phyloP scores from a whole-genome alignment of 2,888 invertebrate genomes.

The Lypha dubia region DNA sequence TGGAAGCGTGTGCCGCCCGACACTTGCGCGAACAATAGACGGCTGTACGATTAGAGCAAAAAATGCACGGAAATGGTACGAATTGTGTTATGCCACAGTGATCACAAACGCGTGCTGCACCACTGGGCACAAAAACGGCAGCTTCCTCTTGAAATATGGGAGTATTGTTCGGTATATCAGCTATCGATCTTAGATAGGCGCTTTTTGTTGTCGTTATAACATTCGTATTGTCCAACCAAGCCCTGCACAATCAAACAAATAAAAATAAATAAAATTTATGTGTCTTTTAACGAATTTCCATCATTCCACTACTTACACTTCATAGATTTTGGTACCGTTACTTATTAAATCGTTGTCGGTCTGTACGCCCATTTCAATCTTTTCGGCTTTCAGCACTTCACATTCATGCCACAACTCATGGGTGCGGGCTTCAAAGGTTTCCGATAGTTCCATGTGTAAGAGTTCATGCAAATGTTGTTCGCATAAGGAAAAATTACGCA shows the following conservation, averaged over 20 bases:
- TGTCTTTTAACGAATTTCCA: neutral
- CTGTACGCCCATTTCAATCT: conserved; percentile 77
- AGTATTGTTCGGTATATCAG: conserved; percentile 74
- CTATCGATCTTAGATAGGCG: conserved; percentile 73
- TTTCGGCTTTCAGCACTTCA: conserved; percentile 76
- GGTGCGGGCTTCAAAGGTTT: conserved; percentile 76
- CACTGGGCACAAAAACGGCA: conserved; percentile 76
- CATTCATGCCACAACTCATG: conserved; percentile 78
- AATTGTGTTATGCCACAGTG: conserved; percentile 76
- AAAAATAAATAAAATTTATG: neutral
- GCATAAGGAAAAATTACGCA: conserved; percentile 77
- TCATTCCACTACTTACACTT: conserved; percentile 74
- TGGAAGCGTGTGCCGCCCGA: conserved; percentile 76
- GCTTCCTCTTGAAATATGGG: conserved; percentile 75
- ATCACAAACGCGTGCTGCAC: conserved; percentile 76
- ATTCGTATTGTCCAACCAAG: conserved; percentile 76
- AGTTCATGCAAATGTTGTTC: conserved; percentile 77
- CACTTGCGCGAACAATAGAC: conserved; percentile 77
- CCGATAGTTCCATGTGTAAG: conserved; percentile 77
- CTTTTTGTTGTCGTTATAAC: conserved; percentile 73
- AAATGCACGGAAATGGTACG: conserved; percentile 77
- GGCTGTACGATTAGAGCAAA: conserved; percentile 77
- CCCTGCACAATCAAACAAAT: conserved; percentile 65
- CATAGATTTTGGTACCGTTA: conserved; percentile 75
- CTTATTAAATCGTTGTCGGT: conserved; percentile 75